These are phyloP conservation scores for Sympetrum striolatum DNA, from an alignment of 2,888 invertebrate species.

Conservation along the genomic window DNA sequence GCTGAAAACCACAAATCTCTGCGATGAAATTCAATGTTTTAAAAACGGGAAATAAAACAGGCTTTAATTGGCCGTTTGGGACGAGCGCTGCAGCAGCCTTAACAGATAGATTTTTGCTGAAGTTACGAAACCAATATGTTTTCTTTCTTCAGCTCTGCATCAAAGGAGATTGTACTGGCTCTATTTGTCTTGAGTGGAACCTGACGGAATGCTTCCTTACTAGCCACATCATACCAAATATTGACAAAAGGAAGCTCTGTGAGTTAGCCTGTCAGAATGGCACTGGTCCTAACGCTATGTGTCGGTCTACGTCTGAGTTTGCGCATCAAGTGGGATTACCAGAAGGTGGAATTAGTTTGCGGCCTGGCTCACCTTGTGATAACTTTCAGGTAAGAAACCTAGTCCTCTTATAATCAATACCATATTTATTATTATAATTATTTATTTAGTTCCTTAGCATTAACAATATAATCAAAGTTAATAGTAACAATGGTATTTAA, in stretches of 20 bases:
- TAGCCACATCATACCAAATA: slow-evolving; percentile 75
- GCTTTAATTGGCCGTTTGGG: too few relatives aligned
- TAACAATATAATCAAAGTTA: too few relatives aligned
- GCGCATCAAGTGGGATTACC: slow-evolving; percentile 76
- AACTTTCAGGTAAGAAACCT: slow-evolving; percentile 95
- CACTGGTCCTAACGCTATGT: slow-evolving; percentile 70
- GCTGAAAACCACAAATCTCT: too few relatives aligned
- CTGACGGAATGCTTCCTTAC: slow-evolving; percentile 95
- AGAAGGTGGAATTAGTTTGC: slow-evolving; percentile 80
- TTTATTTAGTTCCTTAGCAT: too few relatives aligned
- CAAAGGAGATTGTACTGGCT: slow-evolving; percentile 90
- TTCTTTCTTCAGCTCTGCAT: slow-evolving; percentile 73
- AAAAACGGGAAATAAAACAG: too few relatives aligned
- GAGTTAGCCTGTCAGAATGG: slow-evolving; percentile 96
- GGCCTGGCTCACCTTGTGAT: slow-evolving; percentile 98
- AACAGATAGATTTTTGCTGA: too few relatives aligned
- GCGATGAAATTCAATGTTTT: too few relatives aligned
- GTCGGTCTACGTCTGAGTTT: slow-evolving; percentile 88
- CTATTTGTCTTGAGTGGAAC: slow-evolving; percentile 94
- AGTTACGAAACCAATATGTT: neutral
- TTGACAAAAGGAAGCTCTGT: slow-evolving; percentile 86
- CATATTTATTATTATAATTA: too few relatives aligned
- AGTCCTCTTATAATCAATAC: too few relatives aligned
- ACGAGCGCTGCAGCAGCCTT: too few relatives aligned
- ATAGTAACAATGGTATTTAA: too few relatives aligned